phyloP scores from a whole-genome alignment of 1,140 invertebrate species.

The Oreohelix idahoensis region DNA sequence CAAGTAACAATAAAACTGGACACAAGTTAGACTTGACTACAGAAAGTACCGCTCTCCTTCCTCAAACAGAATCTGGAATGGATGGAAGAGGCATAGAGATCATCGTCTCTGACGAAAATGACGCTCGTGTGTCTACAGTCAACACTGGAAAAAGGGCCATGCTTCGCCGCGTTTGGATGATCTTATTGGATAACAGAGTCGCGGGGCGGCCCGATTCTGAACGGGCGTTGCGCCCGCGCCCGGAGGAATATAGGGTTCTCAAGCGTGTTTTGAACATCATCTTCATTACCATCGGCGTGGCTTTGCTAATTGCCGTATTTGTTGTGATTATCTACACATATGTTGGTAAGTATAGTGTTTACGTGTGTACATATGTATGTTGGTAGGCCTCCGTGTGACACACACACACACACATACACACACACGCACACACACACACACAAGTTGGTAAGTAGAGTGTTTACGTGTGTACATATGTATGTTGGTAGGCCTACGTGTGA shows the following conservation, averaged over 20 bases:
- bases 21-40: neutral
- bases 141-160: conserved; percentile 44
- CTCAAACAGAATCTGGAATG: conserved; percentile 23
- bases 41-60: neutral
- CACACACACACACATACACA: too few species aligned
- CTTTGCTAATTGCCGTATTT: conserved; percentile 51
- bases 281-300: conserved; percentile 52
- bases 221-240: conserved; percentile 42
- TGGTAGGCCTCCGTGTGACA: too few species aligned
- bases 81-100: conserved; percentile 53
- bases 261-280: conserved; percentile 53
- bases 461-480: neutral
- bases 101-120: conserved; percentile 49
- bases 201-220: conserved; percentile 44
- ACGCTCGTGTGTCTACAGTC: conserved; percentile 34
- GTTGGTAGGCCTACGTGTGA: too few species aligned
- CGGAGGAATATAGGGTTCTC: conserved; percentile 52
- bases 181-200: conserved; percentile 52
- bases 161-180: conserved; percentile 43
- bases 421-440: too few species aligned
- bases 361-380: neutral
- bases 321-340: conserved; percentile 53
- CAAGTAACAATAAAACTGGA: neutral
- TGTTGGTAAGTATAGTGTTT: conserved; percentile 47
- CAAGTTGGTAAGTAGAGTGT: conserved; percentile 48